A percentile compares a stretch with the other conserved stretches of the same genome.
phyloP scores from a whole-genome alignment of 2,113 vertebrate genomes.

The Sarotherodon lohbergeri region DNA sequence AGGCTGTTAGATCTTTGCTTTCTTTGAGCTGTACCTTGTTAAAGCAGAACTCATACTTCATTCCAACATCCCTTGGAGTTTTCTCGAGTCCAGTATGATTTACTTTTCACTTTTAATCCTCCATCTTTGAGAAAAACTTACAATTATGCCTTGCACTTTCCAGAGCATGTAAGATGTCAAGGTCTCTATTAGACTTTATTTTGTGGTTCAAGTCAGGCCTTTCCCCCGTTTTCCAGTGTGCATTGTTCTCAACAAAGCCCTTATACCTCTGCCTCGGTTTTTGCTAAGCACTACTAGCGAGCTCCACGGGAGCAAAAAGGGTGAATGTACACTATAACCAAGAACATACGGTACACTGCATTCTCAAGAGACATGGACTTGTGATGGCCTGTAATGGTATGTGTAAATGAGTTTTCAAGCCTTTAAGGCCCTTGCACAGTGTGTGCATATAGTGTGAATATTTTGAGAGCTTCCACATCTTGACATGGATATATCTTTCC shows the following conservation, averaged over 20 bases:
- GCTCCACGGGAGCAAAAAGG: not conserved
- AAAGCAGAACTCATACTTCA: not conserved
- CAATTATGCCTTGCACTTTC: not conserved
- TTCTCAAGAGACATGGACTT: not conserved
- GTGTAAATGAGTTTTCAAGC: not conserved
- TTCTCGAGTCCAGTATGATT: not conserved
- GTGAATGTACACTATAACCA: not conserved
- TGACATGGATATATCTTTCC: not conserved
- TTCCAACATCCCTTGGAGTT: not conserved
- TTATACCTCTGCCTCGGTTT: not conserved
- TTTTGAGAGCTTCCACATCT: not conserved
- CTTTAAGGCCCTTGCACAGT: not conserved
- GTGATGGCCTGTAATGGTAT: not conserved
- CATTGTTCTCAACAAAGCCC: not conserved
- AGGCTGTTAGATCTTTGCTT: not conserved
- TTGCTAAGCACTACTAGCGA: not conserved
- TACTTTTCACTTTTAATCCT: conserved; percentile 4
- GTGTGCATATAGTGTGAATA: not conserved
- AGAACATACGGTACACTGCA: not conserved
- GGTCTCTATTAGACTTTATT: not conserved
- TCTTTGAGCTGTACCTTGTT: not conserved
- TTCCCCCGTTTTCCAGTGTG: not conserved
- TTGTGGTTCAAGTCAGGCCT: not conserved
- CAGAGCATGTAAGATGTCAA: not conserved
- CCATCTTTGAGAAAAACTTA: not conserved